Conservation (phyloP, 2,888 invertebrate genomes). For the Eulithis prunata region DNA sequence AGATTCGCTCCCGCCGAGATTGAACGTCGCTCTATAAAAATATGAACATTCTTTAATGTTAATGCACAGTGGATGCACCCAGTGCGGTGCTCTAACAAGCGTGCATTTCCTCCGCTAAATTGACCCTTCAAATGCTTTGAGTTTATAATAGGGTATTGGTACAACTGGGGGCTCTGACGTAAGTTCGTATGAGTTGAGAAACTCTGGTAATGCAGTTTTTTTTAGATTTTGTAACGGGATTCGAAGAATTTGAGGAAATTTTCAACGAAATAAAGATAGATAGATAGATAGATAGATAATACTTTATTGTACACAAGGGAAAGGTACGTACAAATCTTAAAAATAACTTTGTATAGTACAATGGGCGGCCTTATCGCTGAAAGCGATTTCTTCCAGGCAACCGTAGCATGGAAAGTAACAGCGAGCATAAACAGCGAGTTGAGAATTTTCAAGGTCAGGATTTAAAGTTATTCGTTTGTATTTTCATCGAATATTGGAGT, state of each 20-base stretch:
- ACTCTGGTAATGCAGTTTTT: not conserved
- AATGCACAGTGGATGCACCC: slow-evolving; percentile 2
- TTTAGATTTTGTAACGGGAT: not conserved
- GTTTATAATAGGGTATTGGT: slow-evolving; percentile 27
- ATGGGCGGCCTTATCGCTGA: no score
- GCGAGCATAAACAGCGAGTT: not conserved
- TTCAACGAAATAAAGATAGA: no score
- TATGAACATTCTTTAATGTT: slow-evolving; percentile 14
- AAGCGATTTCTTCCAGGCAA: no score
- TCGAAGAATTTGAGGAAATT: no score
- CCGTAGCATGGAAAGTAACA: no score
- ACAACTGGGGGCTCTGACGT: slow-evolving; percentile 19
- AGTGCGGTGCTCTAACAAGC: slow-evolving; percentile 24
- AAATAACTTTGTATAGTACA: no score
- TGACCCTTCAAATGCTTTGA: slow-evolving; percentile 34
- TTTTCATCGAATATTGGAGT: not conserved
- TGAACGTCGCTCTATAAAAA: slow-evolving; percentile 4
- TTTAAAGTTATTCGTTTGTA: not conserved
- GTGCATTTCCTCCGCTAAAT: slow-evolving; percentile 36
- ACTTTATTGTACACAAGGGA: no score
- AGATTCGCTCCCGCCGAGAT: slow-evolving; percentile 6
- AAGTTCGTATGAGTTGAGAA: not conserved
- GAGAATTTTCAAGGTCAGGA: not conserved
- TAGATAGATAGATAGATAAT: no score
- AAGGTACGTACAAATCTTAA: no score